Base-by-base conservation (phyloP, 2,888 invertebrate species). In the Xestia xanthographa region DNA sequence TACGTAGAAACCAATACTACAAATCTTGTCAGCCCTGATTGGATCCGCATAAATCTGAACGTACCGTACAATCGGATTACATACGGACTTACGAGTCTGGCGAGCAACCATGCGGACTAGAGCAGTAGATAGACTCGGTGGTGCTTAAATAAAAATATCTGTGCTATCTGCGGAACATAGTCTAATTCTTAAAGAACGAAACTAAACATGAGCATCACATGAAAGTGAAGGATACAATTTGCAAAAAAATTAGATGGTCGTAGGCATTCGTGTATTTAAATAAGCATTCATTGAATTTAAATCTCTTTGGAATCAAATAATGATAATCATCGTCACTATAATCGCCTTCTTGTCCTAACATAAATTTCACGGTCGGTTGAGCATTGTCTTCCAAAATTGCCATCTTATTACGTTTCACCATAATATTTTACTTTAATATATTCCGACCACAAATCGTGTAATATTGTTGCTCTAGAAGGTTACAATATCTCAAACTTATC, bases 401-500 rank as follows among this genome's bases (percentile, higher is more conserved):
- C 22, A 43, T 43, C 11, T 29, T 5, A 26, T 11, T 34, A 34
- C 34, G 34, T 34, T 34, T 34, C 43, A 43, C 11, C 17, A 14
- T 66, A 22, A 11, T n/a, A 17, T 14, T 34, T 9, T 29, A 67
- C 29, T 22, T 4, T 20, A 29, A 29, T 66, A 45, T 34, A 14
- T 41, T 43, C n/a, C 26, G 2, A 56, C 22, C 22, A 41, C 9
- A 56, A 65, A 53, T 50, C 56, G 41, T 34, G 14, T 29, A 72
- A 45, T 53, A 77, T 62, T 71, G 63, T 17, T n/a, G 17, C 20
- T n/a, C 12, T 29, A 65, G 48, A 72, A 66, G 38, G 38, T 53
- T 68, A 38, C 62, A 43, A 50, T 81, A 72, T 79, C 38, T 58
- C n/a, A 50, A 73, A 66, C 43, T 79, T 84, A 82, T 83, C 84